These are phyloP conservation scores for Apogon hyalosoma DNA, from an alignment of 2,797 vertebrate genomes.

Conservation along the genomic window DNA sequence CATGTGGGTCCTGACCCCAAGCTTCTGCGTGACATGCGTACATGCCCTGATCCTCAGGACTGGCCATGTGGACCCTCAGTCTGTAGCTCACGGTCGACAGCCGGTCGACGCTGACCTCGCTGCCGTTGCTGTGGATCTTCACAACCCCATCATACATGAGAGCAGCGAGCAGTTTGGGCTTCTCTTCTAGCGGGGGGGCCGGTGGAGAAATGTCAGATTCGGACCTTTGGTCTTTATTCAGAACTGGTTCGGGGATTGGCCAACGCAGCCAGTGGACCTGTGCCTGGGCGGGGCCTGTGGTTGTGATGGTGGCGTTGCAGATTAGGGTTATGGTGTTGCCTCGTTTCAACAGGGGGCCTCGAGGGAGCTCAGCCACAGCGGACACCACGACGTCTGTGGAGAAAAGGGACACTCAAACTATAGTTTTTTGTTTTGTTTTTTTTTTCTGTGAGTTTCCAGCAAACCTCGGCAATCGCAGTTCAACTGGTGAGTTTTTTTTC, in stretches of 20 bases:
- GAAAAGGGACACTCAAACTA: not conserved
- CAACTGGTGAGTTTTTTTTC: not conserved
- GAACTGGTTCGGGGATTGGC: constrained; percentile 55
- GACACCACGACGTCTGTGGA: constrained; percentile 83
- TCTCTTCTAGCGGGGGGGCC: not conserved
- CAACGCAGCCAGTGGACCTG: constrained; percentile 87
- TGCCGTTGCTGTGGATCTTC: constrained; percentile 76
- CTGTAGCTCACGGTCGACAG: constrained; percentile 80
- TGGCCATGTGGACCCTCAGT: constrained; percentile 87
- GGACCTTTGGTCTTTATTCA: constrained; percentile 1
- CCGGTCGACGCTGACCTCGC: constrained; percentile 87
- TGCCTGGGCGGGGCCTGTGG: constrained; percentile 78
- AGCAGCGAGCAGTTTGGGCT: constrained; percentile 73
- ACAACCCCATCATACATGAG: constrained; percentile 86
- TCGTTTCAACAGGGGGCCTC: constrained; percentile 83
- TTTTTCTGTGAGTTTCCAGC: not conserved
- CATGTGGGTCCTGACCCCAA: constrained; percentile 88
- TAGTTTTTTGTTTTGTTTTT: not conserved
- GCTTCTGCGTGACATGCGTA: constrained; percentile 87
- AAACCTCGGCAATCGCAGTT: too few species aligned
- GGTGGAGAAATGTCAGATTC: not conserved
- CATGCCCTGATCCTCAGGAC: constrained; percentile 84
- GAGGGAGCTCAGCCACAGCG: constrained; percentile 77
- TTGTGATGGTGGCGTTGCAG: constrained; percentile 87
- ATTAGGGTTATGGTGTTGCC: constrained; percentile 87